Evolutionary conservation across 2,888 invertebrate species (phyloP), one percentile per base, ranked within the genome.

Genomic region (Phengaris arion): DNA sequence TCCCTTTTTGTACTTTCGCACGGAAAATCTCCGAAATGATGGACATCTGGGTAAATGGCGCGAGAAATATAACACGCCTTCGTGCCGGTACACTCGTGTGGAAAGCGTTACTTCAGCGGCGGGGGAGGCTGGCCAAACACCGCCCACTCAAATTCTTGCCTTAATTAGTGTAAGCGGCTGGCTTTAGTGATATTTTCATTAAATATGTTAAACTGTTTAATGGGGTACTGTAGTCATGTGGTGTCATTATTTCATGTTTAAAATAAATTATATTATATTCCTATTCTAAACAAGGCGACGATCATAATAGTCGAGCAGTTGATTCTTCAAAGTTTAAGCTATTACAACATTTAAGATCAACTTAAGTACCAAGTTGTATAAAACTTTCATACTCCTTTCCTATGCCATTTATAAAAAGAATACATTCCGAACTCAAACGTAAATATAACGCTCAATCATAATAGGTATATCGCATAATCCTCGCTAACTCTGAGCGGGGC

Each of bases 1-100:
- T 82, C 82, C 87, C 85, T 83, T 81, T 81, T 79, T 78, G 79
- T 77, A 82, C 81, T 82, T 80, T 82, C 81, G 83, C 82, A 82
- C 84, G 84, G 86, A 89, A 90, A 88, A 87, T 87, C 87, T 88
- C 85, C 80, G 83, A 88, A 88, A 90, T 91, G 91, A 91, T 86
- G 88, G 86, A 89, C 89, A 85, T 84, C 85, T 80, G 86, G 85
- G 89, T 90, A 91, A 93, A 93, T 93, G 92, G 91, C 82, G 87
- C 89, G 93, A 85, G 87, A 89, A 90, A 89, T 89, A 89, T 89
- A 86, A 85, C 87, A 84, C 86, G 52, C 35, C 64, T 64, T 64
- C 64, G 51, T 48, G 85, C 84, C 85, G 85, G 81, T 79, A 84
- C 86, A 85, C 81, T 80, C 79, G 81, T 81, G 81, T 83, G 85